Percentiles rank a stretch among this genome's conserved stretches.
Conservation (phyloP, 2,888 invertebrate genomes). For the Agriopis marginaria region DNA sequence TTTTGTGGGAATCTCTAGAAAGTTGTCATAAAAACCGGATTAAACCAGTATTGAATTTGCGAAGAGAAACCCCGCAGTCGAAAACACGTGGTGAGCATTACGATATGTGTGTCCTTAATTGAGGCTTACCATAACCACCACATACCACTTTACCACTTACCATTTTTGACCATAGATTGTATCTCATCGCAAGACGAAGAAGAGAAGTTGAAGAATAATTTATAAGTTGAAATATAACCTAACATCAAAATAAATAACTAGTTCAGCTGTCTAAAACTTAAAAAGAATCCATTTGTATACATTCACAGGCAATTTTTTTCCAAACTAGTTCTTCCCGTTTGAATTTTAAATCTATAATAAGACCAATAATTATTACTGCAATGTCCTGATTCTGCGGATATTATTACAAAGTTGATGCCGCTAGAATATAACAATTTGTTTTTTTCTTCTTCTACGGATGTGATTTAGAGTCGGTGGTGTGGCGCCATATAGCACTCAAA, state of each 20-base stretch:
- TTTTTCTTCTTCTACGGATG: constrained; percentile 58
- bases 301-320: constrained; percentile 29
- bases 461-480: constrained; percentile 65
- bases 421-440: constrained; percentile 52
- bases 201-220: too few relatives aligned
- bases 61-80: constrained; percentile 60
- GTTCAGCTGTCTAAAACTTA: constrained; percentile 28
- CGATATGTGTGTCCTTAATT: constrained; percentile 50
- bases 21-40: constrained; percentile 77
- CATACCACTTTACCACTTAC: too few relatives aligned
- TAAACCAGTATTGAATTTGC: constrained; percentile 69
- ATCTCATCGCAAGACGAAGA: not conserved
- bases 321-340: constrained; percentile 35
- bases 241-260: constrained; percentile 27
- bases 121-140: too few relatives aligned
- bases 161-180: constrained; percentile 15
- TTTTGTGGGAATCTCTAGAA: constrained; percentile 78
- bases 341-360: constrained; percentile 20
- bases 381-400: constrained; percentile 9
- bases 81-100: constrained; percentile 47
- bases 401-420: constrained; percentile 24
- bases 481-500: constrained; percentile 66
- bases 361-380: not conserved
- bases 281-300: constrained; percentile 27
- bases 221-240: constrained; percentile 28